Evolutionary conservation across 2,888 invertebrate genomes (phyloP).

Genomic region (Marasmarcha lunaedactyla): DNA sequence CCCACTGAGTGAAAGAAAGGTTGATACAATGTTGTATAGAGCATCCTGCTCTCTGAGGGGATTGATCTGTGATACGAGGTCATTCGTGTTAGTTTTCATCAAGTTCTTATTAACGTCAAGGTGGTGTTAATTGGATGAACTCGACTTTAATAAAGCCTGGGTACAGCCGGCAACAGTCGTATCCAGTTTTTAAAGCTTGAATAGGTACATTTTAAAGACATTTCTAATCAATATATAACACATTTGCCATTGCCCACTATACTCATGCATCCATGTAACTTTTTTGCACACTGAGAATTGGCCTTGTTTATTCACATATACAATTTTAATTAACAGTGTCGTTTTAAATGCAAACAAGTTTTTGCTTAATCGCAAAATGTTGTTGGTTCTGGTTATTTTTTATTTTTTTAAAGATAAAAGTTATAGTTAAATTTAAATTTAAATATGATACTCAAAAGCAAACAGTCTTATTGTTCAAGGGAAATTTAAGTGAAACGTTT

Average conservation of each 20-base stretch:
- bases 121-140: conserved; percentile 16
- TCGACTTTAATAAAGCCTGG: conserved; percentile 5
- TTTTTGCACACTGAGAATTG: conserved; percentile 5
- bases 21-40: not conserved
- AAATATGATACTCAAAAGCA: too few relatives aligned
- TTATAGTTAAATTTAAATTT: too few relatives aligned
- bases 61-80: conserved; percentile 6
- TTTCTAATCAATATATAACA: too few relatives aligned
- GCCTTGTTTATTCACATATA: not conserved
- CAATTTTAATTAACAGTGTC: too few relatives aligned
- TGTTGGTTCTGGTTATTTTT: too few relatives aligned
- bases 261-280: conserved; percentile 2
- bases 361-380: too few relatives aligned
- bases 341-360: too few relatives aligned
- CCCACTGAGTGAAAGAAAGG: not conserved
- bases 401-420: too few relatives aligned
- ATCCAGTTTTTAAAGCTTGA: too few relatives aligned
- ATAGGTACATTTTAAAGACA: too few relatives aligned
- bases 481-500: not conserved
- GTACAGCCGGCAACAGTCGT: not conserved
- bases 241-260: too few relatives aligned
- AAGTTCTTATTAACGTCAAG: conserved; percentile 9
- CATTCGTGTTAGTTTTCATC: conserved; percentile 5
- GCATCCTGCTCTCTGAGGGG: not conserved
- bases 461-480: not conserved